Evolutionary conservation across 2,797 vertebrate species (phyloP).

Genomic region (Microhierax caerulescens): DNA sequence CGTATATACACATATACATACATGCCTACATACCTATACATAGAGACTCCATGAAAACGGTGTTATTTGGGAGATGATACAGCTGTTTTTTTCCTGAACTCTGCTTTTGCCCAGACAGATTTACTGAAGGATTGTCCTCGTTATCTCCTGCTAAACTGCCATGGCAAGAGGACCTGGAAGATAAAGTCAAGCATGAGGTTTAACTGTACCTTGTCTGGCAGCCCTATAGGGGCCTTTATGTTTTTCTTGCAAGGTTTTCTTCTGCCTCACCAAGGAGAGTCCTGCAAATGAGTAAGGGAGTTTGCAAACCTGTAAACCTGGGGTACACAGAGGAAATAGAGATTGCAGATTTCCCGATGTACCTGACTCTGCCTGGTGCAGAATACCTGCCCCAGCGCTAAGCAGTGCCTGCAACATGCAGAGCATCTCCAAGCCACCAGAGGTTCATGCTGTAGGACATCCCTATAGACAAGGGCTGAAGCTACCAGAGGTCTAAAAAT

Average conservation of each 20-base stretch:
- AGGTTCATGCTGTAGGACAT: not conserved
- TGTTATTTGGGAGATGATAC: not conserved
- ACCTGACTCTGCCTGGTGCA: not conserved
- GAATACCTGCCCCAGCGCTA: not conserved
- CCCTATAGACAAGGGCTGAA: not conserved
- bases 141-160: not conserved
- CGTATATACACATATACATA: not conserved
- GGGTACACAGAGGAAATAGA: not conserved
- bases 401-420: fast-evolving
- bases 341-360: not conserved
- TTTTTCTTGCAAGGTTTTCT: not conserved
- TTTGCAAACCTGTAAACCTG: not conserved
- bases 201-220: not conserved
- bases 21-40: not conserved
- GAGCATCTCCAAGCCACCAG: not conserved
- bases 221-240: not conserved
- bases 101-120: not conserved
- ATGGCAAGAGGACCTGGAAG: not conserved
- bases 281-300: not conserved
- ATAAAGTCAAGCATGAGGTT: not conserved
- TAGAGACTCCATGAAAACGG: not conserved
- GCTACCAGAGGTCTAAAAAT: not conserved
- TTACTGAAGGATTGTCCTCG: not conserved
- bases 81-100: not conserved
- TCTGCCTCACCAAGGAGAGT: not conserved